These are phyloP conservation scores for Zosterops borbonicus DNA, from an alignment of 2,113 vertebrate genomes.

Conservation along the genomic window DNA sequence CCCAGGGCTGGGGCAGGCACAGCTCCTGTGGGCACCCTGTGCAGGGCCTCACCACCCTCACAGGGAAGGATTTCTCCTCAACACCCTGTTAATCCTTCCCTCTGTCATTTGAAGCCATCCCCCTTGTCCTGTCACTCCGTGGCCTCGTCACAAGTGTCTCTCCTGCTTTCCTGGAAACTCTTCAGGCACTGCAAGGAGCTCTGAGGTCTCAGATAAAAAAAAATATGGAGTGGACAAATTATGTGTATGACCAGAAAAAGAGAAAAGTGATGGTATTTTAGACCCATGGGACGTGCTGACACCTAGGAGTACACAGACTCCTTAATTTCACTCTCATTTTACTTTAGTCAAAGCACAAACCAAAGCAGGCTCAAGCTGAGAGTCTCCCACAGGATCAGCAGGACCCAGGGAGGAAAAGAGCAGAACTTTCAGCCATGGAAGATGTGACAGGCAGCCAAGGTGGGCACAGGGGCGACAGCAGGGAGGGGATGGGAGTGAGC, in stretches of 20 bases:
- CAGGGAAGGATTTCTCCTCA: neutral
- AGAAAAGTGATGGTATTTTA: neutral
- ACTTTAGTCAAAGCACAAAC: neutral
- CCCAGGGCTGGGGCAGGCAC: neutral
- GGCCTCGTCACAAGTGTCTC: neutral
- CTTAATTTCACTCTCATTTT: neutral
- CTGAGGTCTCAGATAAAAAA: neutral
- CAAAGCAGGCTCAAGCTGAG: neutral
- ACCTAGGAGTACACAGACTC: fast-evolving
- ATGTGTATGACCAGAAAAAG: fast-evolving
- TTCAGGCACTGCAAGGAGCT: neutral
- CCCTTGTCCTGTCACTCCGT: neutral
- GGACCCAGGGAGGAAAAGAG: neutral
- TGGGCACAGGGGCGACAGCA: neutral
- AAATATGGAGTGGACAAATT: neutral
- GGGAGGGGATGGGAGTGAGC: neutral
- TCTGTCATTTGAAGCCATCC: neutral
- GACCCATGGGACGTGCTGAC: neutral
- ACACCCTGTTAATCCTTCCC: too few species aligned
- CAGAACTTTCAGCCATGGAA: neutral
- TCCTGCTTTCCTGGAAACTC: neutral
- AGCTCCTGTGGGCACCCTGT: neutral
- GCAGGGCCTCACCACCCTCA: neutral
- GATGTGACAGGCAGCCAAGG: neutral
- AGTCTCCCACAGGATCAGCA: neutral